Evolutionary conservation across 2,888 invertebrate genomes (phyloP).

Genomic region (Heteromyza rotundicornis): DNA sequence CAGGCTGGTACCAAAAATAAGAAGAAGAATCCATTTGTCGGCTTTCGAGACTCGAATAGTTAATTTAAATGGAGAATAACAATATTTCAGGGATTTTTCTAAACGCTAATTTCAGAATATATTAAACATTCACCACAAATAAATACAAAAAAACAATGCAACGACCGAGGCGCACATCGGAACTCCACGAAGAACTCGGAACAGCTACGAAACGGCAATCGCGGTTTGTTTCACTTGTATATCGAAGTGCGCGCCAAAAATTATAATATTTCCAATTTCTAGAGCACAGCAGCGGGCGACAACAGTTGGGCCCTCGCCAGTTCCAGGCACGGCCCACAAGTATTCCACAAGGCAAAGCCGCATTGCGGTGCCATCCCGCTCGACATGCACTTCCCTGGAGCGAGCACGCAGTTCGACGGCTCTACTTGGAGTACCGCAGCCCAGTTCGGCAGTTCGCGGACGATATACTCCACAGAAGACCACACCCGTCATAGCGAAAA

Average conservation of each 20-base stretch:
- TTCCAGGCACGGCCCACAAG: constrained; percentile 30
- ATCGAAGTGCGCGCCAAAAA: too few relatives aligned
- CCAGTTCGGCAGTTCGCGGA: constrained; percentile 1
- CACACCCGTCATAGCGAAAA: constrained; percentile 29
- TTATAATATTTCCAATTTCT: background rate
- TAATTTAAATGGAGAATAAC: too few relatives aligned
- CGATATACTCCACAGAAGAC: constrained; percentile 33
- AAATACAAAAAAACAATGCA: too few relatives aligned
- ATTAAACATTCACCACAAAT: too few relatives aligned
- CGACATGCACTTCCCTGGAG: constrained; percentile 35
- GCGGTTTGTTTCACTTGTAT: constrained; percentile 33
- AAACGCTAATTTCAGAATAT: too few relatives aligned
- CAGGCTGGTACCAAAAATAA: too few relatives aligned
- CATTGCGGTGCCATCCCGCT: constrained; percentile 34
- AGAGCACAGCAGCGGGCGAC: constrained; percentile 10
- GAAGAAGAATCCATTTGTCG: too few relatives aligned
- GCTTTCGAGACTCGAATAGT: too few relatives aligned
- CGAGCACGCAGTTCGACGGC: constrained; percentile 11
- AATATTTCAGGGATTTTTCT: too few relatives aligned
- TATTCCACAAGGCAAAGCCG: constrained; percentile 36
- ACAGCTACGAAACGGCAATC: constrained; percentile 37
- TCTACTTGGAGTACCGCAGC: background rate
- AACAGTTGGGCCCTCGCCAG: constrained; percentile 3
- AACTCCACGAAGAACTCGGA: constrained; percentile 47
- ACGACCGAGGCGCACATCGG: constrained; percentile 51